Evolutionary conservation across 2,888 invertebrate genomes (phyloP), one percentile per base, ranked within the genome.

Genomic region (Keiferia lycopersicella): DNA sequence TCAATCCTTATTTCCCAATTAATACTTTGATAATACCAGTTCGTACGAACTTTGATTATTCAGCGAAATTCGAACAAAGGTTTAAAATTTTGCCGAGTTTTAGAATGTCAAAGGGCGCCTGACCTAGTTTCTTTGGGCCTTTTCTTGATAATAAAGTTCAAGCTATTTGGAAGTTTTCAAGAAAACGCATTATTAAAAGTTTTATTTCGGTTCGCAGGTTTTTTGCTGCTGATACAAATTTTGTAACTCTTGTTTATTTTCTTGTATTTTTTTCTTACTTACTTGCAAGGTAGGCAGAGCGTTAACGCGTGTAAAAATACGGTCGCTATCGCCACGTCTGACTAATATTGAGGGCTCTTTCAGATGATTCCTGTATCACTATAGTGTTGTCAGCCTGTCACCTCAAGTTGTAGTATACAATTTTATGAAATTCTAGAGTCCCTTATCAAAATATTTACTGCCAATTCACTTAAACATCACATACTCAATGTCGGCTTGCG

Each of bases 61-160:
- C 45, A n/a, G n/a, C 45, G 11, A 45, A 45, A 16, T 45, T 45
- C 45, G 45, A 45, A 45, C 45, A 45, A 45, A 45, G 45, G 45
- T 45, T 45, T 45, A n/a, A 45, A 45, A 45, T 45, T 45, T 45
- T 16, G 45, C 45, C 16, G n/a, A 45, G 45, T 45, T 16, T 45
- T 16, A 45, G 45, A 45, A 45, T 45, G 45, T 45, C 45, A 45
- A 45, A 45, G 45, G 45, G 45, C 45, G 45, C 16, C 16, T 45
- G 45, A 45, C 45, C 45, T 45, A n/a, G 45, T 45, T 45, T 45
- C 45, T 34, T 34, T 34, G 34, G n/a, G 45, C n/a, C 45, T 16
- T 45, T 45, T 45, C 45, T 45, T 45, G 45, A 45, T 45, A 45
- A 45, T 45, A n/a, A 45, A 45, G 45, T 45, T 45, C n/a, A 4